Conservation (phyloP, 2,113 vertebrate species). For the Paradoxurus hermaphroditus region DNA sequence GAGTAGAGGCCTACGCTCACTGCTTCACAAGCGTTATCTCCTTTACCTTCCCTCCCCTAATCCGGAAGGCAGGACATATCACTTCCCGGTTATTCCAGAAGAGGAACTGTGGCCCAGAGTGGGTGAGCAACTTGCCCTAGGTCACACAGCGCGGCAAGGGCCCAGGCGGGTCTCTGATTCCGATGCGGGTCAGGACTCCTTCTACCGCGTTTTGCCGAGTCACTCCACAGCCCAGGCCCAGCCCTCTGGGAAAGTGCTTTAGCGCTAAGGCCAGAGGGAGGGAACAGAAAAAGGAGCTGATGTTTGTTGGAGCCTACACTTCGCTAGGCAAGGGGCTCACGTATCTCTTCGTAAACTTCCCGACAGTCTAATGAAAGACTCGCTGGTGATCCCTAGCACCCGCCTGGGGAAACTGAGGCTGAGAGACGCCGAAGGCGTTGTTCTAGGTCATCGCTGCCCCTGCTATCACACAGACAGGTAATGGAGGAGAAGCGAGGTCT, state of each 20-base stretch:
- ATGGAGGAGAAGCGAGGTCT: background rate
- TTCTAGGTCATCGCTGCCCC: background rate
- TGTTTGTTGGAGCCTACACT: background rate
- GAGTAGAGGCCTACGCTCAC: rapidly evolving
- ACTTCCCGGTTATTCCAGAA: background rate
- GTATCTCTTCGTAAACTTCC: background rate
- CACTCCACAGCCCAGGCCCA: background rate
- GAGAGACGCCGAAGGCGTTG: background rate
- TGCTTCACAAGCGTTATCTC: background rate
- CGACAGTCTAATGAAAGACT: background rate
- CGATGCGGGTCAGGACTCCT: background rate
- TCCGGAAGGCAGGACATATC: background rate
- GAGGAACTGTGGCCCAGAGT: background rate
- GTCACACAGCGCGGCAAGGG: background rate
- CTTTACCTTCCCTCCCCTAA: background rate
- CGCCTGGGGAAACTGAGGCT: background rate
- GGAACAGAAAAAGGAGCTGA: background rate
- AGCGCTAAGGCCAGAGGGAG: background rate
- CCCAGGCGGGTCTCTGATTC: background rate
- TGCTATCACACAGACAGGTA: background rate
- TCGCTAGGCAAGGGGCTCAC: too few species aligned
- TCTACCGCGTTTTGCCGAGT: background rate
- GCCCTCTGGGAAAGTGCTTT: background rate
- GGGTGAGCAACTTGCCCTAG: background rate
- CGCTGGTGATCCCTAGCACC: background rate